A percentile compares a stretch with the other conserved stretches of the same genome.
Evolutionary conservation across 2,888 invertebrate species (phyloP).

Genomic region (Hydropsyche betteni): DNA sequence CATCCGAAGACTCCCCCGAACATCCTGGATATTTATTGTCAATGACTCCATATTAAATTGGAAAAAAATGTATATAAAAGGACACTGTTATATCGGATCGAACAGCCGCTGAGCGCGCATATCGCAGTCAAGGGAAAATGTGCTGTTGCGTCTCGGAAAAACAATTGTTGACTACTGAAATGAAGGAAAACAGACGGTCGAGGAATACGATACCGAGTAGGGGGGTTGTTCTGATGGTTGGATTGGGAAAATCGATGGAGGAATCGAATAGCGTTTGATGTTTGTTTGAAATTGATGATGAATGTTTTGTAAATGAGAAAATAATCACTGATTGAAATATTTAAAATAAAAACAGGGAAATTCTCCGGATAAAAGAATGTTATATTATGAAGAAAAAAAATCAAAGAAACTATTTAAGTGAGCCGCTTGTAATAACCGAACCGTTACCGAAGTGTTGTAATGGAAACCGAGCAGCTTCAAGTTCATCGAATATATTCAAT

Average conservation of each 20-base stretch:
- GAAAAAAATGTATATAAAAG: background rate
- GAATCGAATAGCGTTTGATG: too few relatives aligned
- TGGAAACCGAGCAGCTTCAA: conserved; percentile 18
- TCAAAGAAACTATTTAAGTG: background rate
- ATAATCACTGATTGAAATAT: too few relatives aligned
- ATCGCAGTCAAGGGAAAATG: conserved; percentile 9
- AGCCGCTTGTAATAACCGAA: conserved; percentile 11
- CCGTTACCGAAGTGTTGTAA: conserved; percentile 31
- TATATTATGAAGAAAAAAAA: background rate
- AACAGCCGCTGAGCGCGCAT: background rate
- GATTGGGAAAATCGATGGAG: too few relatives aligned
- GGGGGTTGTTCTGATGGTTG: background rate
- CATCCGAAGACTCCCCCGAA: conserved; percentile 46
- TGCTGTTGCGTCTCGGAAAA: background rate
- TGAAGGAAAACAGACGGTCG: background rate
- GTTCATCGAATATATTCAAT: conserved; percentile 14
- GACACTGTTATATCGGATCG: background rate
- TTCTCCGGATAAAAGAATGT: too few relatives aligned
- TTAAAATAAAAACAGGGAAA: too few relatives aligned
- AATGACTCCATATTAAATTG: conserved; percentile 1
- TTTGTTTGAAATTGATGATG: too few relatives aligned
- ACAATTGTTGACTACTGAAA: conserved; percentile 10
- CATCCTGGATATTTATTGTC: conserved; percentile 35
- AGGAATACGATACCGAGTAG: conserved; percentile 18
- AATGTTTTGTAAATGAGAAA: too few relatives aligned